phyloP scores from a whole-genome alignment of 2,888 invertebrate genomes.

The Sclerodermus sp. region DNA sequence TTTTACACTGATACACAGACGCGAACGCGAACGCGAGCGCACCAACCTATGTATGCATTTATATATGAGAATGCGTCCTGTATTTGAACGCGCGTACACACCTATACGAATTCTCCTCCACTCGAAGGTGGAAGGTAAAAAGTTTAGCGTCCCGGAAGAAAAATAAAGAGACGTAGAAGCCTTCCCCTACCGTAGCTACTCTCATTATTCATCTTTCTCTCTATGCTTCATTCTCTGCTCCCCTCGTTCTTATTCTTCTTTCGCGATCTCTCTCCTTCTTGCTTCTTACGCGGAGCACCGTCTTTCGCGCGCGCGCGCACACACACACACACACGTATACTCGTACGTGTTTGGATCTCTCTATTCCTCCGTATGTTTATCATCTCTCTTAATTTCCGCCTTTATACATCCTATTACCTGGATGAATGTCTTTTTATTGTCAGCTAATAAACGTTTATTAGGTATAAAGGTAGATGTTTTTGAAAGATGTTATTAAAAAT shows the following conservation, averaged over 20 bases:
- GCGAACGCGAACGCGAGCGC: neutral
- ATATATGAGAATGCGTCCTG: conserved; percentile 5
- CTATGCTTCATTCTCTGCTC: conserved; percentile 2
- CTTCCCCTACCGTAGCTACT: neutral
- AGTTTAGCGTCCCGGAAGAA: conserved; percentile 28
- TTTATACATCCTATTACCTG: too few relatives aligned
- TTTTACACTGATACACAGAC: conserved; percentile 9
- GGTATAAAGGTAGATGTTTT: too few relatives aligned
- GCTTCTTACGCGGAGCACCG: too few relatives aligned
- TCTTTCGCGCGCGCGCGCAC: too few relatives aligned
- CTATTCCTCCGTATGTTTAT: neutral
- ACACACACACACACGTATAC: too few relatives aligned
- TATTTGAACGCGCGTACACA: too few relatives aligned
- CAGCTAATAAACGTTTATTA: too few relatives aligned
- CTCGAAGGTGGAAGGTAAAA: conserved; percentile 17
- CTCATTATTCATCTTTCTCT: conserved; percentile 1
- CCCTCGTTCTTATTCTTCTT: conserved; percentile 4
- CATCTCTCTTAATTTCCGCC: too few relatives aligned
- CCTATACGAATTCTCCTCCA: too few relatives aligned
- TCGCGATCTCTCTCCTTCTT: conserved; percentile 9
- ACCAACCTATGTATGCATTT: conserved; percentile 4
- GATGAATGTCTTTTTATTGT: too few relatives aligned
- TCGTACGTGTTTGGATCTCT: too few relatives aligned
- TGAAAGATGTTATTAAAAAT: too few relatives aligned
- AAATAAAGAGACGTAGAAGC: conserved; percentile 23